These are phyloP conservation scores for Mylabris phalerata DNA, from an alignment of 1,140 invertebrate genomes.

Conservation along the genomic window DNA sequence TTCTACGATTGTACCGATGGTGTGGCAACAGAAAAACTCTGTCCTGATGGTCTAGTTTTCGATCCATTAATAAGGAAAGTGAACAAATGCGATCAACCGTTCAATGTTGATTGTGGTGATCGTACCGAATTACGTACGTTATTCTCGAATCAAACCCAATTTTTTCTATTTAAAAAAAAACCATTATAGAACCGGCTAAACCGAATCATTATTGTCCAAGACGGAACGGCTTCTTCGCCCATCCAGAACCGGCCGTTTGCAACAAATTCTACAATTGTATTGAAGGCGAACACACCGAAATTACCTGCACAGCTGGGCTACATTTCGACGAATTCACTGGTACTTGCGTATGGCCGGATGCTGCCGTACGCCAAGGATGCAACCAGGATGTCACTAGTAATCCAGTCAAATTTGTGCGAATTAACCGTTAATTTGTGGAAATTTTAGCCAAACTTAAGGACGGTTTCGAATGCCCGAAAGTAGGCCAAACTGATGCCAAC, in stretches of 20 bases:
- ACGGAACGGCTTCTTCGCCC: constrained; percentile 81
- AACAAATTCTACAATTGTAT: constrained; percentile 86
- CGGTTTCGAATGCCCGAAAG: constrained; percentile 76
- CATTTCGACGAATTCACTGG: constrained; percentile 83
- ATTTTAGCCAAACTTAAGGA: constrained; percentile 60
- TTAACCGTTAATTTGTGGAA: neutral
- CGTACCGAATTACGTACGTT: constrained; percentile 80
- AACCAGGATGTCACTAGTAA: constrained; percentile 39
- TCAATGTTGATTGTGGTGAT: constrained; percentile 83
- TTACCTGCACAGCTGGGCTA: constrained; percentile 74
- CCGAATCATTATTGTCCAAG: constrained; percentile 67
- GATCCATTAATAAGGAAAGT: constrained; percentile 73
- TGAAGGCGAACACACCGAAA: constrained; percentile 71
- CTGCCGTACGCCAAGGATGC: constrained; percentile 69
- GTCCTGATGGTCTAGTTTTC: constrained; percentile 80
- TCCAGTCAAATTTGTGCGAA: constrained; percentile 4
- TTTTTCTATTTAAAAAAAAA: no score
- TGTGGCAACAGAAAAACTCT: constrained; percentile 63
- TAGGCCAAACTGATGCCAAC: constrained; percentile 55
- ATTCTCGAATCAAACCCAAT: neutral
- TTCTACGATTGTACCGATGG: constrained; percentile 75
- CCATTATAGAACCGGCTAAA: constrained; percentile 62
- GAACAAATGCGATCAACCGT: constrained; percentile 85
- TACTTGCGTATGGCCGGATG: constrained; percentile 82
- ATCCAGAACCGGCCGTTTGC: constrained; percentile 72